Evolutionary conservation across 2,888 invertebrate genomes (phyloP).

Genomic region (Cerceris ruficornis): DNA sequence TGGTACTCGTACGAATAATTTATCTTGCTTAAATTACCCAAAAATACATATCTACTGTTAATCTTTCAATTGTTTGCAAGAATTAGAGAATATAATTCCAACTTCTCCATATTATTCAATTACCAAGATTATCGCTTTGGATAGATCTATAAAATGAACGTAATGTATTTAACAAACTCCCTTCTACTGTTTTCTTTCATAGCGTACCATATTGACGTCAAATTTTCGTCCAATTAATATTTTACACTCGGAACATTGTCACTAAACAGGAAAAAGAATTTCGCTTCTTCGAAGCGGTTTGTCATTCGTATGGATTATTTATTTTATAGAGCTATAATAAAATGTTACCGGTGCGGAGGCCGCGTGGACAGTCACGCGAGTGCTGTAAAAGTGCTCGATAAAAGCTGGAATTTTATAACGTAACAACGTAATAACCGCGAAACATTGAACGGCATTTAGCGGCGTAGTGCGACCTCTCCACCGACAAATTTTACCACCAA

Average conservation of each 20-base stretch:
- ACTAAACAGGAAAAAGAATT: not conserved
- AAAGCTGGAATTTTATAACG: not conserved
- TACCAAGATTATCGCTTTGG: too few relatives aligned
- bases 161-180: too few relatives aligned
- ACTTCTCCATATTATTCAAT: too few relatives aligned
- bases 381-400: not conserved
- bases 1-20: too few relatives aligned
- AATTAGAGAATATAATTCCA: too few relatives aligned
- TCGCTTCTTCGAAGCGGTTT: constrained; percentile 12
- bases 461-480: not conserved
- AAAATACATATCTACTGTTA: too few relatives aligned
- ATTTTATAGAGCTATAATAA: not conserved
- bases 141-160: too few relatives aligned
- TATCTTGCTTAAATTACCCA: too few relatives aligned
- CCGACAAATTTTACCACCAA: not conserved
- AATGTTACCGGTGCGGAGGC: not conserved
- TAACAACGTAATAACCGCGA: not conserved
- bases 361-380: constrained; percentile 17
- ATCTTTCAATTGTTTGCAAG: too few relatives aligned
- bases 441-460: not conserved
- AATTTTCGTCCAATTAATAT: not conserved
- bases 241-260: not conserved
- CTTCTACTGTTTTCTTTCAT: too few relatives aligned
- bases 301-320: constrained; percentile 31
- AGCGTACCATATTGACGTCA: too few relatives aligned